phyloP scores from a whole-genome alignment of 2,797 vertebrate species.

The Enteromius argenteus region DNA sequence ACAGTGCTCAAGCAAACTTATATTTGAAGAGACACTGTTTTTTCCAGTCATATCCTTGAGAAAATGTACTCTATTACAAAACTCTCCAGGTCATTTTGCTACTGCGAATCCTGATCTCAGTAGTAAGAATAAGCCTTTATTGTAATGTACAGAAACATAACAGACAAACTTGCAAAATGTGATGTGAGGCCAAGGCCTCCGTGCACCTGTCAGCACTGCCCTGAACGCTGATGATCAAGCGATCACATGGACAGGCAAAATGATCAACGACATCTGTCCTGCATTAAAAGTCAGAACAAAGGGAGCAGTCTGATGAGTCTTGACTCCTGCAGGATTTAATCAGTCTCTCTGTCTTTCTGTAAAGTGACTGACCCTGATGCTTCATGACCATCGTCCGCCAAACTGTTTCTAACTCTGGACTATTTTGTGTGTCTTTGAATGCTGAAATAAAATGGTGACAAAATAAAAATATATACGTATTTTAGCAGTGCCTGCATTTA shows the following conservation, averaged over 20 bases:
- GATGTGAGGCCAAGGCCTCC: neutral
- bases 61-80: neutral
- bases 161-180: conserved; percentile 1
- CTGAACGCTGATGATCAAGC: neutral
- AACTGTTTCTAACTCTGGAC: neutral
- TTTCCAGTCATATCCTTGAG: conserved; percentile 23
- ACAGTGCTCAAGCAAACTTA: conserved; percentile 9
- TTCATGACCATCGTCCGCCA: neutral
- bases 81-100: neutral
- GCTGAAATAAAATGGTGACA: neutral
- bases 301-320: conserved; percentile 66
- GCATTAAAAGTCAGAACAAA: conserved; percentile 64
- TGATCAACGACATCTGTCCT: conserved; percentile 30
- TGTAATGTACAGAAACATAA: neutral
- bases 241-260: conserved; percentile 28
- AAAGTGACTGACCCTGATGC: conserved; percentile 2
- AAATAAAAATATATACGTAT: no score
- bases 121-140: neutral
- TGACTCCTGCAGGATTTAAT: conserved; percentile 72
- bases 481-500: neutral
- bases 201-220: neutral
- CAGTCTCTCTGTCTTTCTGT: conserved; percentile 66
- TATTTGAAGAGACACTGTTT: conserved; percentile 29
- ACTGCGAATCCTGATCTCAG: neutral
- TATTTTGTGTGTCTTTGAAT: neutral